Percentiles rank a stretch among this genome's conserved stretches.
phyloP scores from a whole-genome alignment of 2,888 invertebrate genomes.

The Branchipolynoe longqiensis region DNA sequence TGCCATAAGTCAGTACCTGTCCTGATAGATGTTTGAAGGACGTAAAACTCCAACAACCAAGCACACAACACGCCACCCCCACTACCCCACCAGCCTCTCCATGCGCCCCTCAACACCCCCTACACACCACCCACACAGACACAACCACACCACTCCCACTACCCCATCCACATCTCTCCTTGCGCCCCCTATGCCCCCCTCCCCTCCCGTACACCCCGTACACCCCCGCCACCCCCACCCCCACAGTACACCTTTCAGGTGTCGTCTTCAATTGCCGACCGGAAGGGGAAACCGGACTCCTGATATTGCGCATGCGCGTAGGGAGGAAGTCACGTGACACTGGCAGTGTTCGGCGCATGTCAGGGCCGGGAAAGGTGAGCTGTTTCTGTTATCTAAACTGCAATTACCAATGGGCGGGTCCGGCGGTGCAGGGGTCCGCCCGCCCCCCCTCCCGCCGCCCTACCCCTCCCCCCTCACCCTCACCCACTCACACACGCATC shows the following conservation, averaged over 20 bases:
- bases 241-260: background rate
- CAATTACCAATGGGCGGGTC: constrained; percentile 7
- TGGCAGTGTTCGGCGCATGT: constrained; percentile 3
- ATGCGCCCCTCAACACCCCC: background rate
- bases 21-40: no score
- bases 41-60: no score
- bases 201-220: no score
- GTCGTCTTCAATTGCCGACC: constrained; percentile 27
- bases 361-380: constrained; percentile 32
- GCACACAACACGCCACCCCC: no score
- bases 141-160: no score
- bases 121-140: no score
- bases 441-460: background rate
- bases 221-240: background rate
- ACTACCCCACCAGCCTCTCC: background rate
- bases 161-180: no score
- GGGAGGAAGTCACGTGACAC: constrained; percentile 43
- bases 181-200: no score
- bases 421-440: background rate
- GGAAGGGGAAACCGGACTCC: constrained; percentile 30
- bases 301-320: constrained; percentile 42
- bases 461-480: background rate
- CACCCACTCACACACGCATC: no score
- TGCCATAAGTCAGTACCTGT: no score
- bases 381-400: constrained; percentile 16